Base-by-base conservation (phyloP, 2,888 invertebrate genomes). In the Agrilus cyanescens region DNA sequence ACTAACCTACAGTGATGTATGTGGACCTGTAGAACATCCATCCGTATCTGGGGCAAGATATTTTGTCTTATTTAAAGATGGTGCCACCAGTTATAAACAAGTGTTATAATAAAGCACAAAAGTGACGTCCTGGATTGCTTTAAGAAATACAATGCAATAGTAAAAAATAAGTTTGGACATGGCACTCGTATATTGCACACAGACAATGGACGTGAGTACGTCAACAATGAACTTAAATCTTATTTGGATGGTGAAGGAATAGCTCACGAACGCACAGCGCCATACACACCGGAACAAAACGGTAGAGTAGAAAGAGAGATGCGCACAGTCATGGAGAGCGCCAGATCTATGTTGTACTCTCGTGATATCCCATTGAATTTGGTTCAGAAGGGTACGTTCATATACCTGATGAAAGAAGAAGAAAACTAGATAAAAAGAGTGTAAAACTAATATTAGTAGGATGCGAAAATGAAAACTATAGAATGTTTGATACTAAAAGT, bases 241-340 rank as follows among this genome's bases (percentile, higher is more conserved):
- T 51, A 46, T 40, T 33, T 51, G 6, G 42, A 39, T 12, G 37
- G 46, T 6, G 30, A 45, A 18, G 56, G 55, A 29, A 59, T 58
- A 16, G 13, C 44, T 8, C 43, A 49, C 16, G 51, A 53, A 46
- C 44, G 38, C 14, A 52, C 53, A 32, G 57, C 49, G 38, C 50
- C 53, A 8, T 54, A 56, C 33, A 51, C 52, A 10, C 57, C 54
- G 3, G 44, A 57, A 46, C 57, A 57, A 44, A 62, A 61, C 50
- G 60, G 57, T 6, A 46, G 44, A 37, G 44, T 51, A 2, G 60
- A 65, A 44, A 34, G 60, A 25, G 54, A 60, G 34, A 57, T 57
- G 31, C 36, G 60, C 16, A 59, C 59, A n/a, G 49, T 61, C 12
- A 50, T 60, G 10, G 62, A 62, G 44, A 47, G 49, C 41, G 58